Evolutionary conservation across 2,113 vertebrate genomes (phyloP), one percentile per base, ranked within the genome.

Genomic region (Rhinolophus ferrumequinum): DNA sequence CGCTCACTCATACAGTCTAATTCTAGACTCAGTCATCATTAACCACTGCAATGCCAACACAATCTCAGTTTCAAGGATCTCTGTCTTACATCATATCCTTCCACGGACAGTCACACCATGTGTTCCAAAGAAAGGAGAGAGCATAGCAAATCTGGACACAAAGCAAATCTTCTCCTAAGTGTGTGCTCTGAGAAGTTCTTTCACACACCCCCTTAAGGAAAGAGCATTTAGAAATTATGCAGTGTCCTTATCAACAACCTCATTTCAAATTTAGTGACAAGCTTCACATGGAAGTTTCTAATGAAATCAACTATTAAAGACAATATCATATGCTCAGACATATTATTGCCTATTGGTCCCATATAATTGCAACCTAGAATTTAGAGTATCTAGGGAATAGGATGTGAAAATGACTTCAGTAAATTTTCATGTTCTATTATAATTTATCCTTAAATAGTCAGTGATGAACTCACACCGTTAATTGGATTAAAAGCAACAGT

Each of bases 381-480:
- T 90, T 64, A 77, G 21, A 86, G 1, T 60, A 19, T 47, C 28
- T 90, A 21, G 12, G 87, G 24, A 60, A 52, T 9, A 24, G 13
- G 2, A 24, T 41, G 22, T 79, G 24, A 64, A 73, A 54, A 66
- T 62, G 22, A 38, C 24, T 58, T 72, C 28, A 70, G 22, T n/a
- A 75, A 35, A 24, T 82, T 52, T 91, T 44, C 15, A 66, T 67
- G n/a, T 91, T 21, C 81, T 85, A 56, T 50, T 60, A 50, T 26
- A 66, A 81, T 85, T 35, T 12, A 11, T 67, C 58, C 2, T 69
- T 35, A 52, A 21, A 30, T 50, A 67, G 24, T 58, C 2, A 26
- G 2, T 38, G 19, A 70, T 58, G 6, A 38, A n/a, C 33, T 0
- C 6, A 70, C 44, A 24, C 0, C 24, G 16, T 3, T 11, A 62